These are phyloP conservation scores for Bostrychus sinensis DNA, from an alignment of 2,113 vertebrate genomes.

Conservation along the genomic window DNA sequence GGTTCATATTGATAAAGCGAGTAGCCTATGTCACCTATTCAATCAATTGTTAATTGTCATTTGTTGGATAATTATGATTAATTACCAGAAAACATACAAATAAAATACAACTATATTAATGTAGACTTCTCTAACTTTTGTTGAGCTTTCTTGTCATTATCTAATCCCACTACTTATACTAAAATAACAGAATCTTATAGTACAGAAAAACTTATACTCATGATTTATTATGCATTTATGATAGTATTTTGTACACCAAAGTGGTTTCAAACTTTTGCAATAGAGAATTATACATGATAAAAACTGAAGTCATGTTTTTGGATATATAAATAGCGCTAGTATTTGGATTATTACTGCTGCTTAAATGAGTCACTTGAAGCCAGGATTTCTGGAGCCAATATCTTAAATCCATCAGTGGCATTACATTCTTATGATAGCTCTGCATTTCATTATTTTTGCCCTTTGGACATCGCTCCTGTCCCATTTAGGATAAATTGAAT, in stretches of 20 bases:
- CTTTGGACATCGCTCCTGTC: background rate
- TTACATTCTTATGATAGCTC: background rate
- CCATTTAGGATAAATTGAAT: conserved; percentile 7
- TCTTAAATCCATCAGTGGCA: background rate
- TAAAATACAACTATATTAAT: too few relatives aligned
- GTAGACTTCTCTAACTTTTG: too few relatives aligned
- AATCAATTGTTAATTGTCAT: too few relatives aligned
- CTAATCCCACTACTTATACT: too few relatives aligned
- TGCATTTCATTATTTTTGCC: background rate
- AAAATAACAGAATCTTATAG: too few relatives aligned
- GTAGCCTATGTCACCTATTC: too few relatives aligned
- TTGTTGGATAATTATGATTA: too few relatives aligned
- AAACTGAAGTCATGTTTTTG: background rate
- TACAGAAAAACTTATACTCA: too few relatives aligned
- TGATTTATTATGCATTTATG: background rate
- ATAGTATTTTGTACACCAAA: background rate
- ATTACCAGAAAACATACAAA: too few relatives aligned
- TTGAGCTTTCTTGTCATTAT: too few relatives aligned
- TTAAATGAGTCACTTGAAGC: background rate
- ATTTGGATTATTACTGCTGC: background rate
- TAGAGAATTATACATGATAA: background rate
- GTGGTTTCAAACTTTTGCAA: background rate
- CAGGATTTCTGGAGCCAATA: background rate
- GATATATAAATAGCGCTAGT: background rate
- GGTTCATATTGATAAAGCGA: too few relatives aligned